Evolutionary conservation across 2,797 vertebrate genomes (phyloP).

Genomic region (Sebastes cheni): DNA sequence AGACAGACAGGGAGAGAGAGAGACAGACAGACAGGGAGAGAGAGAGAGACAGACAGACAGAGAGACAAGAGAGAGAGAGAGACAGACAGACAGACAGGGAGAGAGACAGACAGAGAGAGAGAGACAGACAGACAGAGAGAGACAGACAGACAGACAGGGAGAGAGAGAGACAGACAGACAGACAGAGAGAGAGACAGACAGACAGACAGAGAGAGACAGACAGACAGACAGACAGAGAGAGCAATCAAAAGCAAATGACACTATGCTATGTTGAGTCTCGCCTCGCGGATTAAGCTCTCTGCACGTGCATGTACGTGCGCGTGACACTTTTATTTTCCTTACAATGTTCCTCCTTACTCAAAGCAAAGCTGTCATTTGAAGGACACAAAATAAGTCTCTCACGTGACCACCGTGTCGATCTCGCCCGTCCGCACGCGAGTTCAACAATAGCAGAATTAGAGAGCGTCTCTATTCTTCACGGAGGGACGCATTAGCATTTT

Average conservation of each 20-base stretch:
- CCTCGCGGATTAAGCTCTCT: conserved; percentile 80
- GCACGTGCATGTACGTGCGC: conserved; percentile 40
- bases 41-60: too few relatives aligned
- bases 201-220: not conserved
- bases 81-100: not conserved
- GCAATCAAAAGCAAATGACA: conserved; percentile 90
- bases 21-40: too few relatives aligned
- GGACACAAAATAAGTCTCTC: conserved; percentile 50
- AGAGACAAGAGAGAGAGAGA: conserved; percentile 54
- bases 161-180: conserved; percentile 36
- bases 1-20: too few relatives aligned
- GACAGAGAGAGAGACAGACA: not conserved
- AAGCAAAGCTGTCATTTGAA: conserved; percentile 47
- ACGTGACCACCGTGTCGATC: conserved; percentile 82
- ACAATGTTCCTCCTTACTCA: not conserved
- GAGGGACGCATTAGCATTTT: conserved; percentile 84
- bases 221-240: conserved; percentile 21
- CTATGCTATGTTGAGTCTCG: conserved; percentile 80
- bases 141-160: not conserved
- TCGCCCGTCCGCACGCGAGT: conserved; percentile 87
- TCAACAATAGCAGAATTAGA: conserved; percentile 87
- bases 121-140: not conserved
- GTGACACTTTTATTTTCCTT: conserved; percentile 5
- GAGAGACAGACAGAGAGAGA: conserved; percentile 32
- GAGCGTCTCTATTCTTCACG: conserved; percentile 69